Conservation (phyloP, 2,113 vertebrate genomes). For the Aix galericulata region DNA sequence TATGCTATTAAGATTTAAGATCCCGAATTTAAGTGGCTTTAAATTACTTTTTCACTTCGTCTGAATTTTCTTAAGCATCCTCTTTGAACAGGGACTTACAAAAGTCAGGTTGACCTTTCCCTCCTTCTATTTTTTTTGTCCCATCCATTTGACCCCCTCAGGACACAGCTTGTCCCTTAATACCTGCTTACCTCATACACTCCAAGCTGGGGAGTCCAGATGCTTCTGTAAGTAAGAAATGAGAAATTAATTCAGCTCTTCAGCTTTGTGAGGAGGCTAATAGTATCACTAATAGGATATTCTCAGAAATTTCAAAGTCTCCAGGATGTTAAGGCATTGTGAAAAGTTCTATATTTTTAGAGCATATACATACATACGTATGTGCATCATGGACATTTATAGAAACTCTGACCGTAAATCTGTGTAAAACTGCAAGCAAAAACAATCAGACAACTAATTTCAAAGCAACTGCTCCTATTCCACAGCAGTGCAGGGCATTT, state of each 20-base stretch:
- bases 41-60: background rate
- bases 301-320: background rate
- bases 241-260: background rate
- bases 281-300: background rate
- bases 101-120: background rate
- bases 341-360: background rate
- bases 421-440: background rate
- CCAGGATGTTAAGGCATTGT: background rate
- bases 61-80: background rate
- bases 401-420: background rate
- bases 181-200: background rate
- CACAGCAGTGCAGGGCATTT: background rate
- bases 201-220: background rate
- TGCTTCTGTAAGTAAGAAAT: background rate
- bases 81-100: background rate
- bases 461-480: background rate
- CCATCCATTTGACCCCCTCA: background rate
- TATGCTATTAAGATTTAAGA: background rate
- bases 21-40: background rate
- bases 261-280: background rate
- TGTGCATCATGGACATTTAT: background rate
- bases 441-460: background rate
- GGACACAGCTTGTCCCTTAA: background rate
- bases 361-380: background rate
- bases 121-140: background rate